These are phyloP conservation scores for Montipora sp. DNA, from an alignment of 64 coral and sea anemone genomes.

Conservation along the genomic window DNA sequence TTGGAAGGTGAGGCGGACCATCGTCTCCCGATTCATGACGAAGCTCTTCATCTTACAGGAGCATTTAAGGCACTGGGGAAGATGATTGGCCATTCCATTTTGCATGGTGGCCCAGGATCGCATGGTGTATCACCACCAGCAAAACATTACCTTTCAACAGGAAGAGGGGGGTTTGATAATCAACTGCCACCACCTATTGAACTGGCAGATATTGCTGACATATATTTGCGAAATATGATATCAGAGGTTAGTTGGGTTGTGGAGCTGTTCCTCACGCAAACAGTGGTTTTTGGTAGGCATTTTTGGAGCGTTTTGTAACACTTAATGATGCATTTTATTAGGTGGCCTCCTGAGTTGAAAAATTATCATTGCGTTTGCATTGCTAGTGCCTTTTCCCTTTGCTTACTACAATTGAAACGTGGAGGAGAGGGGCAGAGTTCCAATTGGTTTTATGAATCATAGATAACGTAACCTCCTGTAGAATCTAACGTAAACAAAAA, in stretches of 20 bases:
- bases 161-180: background rate
- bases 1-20: conserved; percentile 56
- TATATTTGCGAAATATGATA: conserved; percentile 44
- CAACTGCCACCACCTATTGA: conserved; percentile 11
- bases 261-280: no score
- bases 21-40: conserved; percentile 43
- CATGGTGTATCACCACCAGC: conserved; percentile 46
- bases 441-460: no score
- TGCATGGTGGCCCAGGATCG: conserved; percentile 59
- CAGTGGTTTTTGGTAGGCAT: no score
- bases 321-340: no score
- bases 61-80: conserved; percentile 47
- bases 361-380: no score
- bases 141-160: conserved; percentile 40
- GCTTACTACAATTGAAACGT: no score
- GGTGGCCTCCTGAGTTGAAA: no score
- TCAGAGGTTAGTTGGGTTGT: conserved; percentile 4
- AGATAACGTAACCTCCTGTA: no score
- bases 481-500: no score
- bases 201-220: conserved; percentile 52
- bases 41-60: conserved; percentile 28
- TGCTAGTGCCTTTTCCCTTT: no score
- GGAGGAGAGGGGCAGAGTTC: no score
- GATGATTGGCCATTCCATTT: conserved; percentile 56
- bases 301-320: no score